phyloP scores from a whole-genome alignment of 2,888 invertebrate genomes.

The Heterodera filipjevi region DNA sequence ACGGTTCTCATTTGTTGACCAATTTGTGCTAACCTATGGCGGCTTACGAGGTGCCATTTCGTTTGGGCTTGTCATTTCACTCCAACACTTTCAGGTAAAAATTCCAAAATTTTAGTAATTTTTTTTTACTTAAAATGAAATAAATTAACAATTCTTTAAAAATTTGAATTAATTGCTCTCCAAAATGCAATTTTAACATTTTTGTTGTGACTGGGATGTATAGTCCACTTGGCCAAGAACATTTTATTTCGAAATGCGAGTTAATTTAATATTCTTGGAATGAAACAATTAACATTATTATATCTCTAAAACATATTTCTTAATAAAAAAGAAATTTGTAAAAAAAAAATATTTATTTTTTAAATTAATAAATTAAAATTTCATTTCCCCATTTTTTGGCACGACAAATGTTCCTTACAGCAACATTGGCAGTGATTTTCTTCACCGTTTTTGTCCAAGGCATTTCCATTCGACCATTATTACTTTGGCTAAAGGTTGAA shows the following conservation, averaged over 20 bases:
- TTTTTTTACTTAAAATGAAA: too few relatives aligned
- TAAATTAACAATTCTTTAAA: not conserved
- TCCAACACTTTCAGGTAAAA: constrained; percentile 70
- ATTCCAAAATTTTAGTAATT: not conserved
- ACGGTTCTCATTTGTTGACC: constrained; percentile 64
- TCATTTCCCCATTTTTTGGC: constrained; percentile 65
- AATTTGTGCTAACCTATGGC: constrained; percentile 92
- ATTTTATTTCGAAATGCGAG: too few relatives aligned
- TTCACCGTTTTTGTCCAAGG: constrained; percentile 99
- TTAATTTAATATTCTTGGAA: too few relatives aligned
- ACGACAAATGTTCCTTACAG: constrained; percentile 74
- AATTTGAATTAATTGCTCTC: not conserved
- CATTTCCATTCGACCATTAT: constrained; percentile 93
- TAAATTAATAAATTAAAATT: too few relatives aligned
- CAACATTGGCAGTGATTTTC: constrained; percentile 85
- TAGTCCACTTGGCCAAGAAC: too few relatives aligned
- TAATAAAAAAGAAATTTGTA: too few relatives aligned
- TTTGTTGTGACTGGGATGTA: too few relatives aligned
- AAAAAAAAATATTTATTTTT: too few relatives aligned
- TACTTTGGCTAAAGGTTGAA: constrained; percentile 89
- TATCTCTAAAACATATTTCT: too few relatives aligned
- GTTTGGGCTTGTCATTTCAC: constrained; percentile 84
- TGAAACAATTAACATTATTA: too few relatives aligned
- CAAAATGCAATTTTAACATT: too few relatives aligned
- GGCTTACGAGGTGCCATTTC: constrained; percentile 95